phyloP scores from a whole-genome alignment of 2,888 invertebrate species.

The Allophyes oxyacanthae region DNA sequence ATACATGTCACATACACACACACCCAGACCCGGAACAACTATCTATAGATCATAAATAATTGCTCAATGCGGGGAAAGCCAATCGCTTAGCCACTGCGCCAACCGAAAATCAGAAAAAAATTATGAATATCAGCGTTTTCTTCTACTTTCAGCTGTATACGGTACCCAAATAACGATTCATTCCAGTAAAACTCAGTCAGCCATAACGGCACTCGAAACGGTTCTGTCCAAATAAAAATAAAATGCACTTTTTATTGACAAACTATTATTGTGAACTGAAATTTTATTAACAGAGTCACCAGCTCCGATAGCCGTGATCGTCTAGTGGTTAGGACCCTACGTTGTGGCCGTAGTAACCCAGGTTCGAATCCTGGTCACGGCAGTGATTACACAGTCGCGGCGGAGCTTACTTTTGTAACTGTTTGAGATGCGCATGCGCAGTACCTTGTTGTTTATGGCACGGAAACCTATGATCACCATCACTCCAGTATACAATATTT shows the following conservation, averaged over 20 bases:
- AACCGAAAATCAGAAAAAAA: no score
- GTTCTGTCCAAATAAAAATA: slow-evolving; percentile 31
- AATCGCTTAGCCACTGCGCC: no score
- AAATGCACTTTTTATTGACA: slow-evolving; percentile 27
- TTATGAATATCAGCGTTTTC: no score
- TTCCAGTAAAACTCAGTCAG: slow-evolving; percentile 18
- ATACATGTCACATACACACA: no score
- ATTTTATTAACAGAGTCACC: neutral
- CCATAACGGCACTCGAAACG: slow-evolving; percentile 9
- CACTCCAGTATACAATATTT: no score
- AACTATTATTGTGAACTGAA: neutral
- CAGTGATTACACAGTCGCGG: slow-evolving; percentile 55
- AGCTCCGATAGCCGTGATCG: slow-evolving; percentile 73
- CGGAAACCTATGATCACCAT: no score
- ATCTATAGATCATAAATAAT: no score
- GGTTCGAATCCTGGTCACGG: slow-evolving; percentile 91
- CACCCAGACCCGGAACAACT: no score
- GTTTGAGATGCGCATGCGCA: no score
- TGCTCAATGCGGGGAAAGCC: no score
- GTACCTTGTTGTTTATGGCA: no score
- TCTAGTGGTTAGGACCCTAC: slow-evolving; percentile 93
- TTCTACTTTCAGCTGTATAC: neutral
- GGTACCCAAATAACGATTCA: slow-evolving; percentile 11
- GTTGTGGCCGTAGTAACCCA: slow-evolving; percentile 94
- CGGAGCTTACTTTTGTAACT: slow-evolving; percentile 8